Conservation (phyloP, 2,113 vertebrate genomes). For the Campylorhamphus procurvoides region DNA sequence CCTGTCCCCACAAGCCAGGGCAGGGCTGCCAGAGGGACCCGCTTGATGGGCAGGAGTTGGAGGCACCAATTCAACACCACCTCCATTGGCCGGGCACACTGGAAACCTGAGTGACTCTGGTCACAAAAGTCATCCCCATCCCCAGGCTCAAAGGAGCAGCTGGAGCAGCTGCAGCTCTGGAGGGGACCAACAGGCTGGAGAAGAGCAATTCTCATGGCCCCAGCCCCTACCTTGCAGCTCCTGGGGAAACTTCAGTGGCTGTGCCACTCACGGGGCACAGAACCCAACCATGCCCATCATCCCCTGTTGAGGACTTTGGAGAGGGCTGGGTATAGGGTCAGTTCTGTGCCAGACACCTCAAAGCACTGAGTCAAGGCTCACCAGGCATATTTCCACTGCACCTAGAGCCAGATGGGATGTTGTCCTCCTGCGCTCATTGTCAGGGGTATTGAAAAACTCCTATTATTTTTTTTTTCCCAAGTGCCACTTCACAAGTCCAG, state of each 20-base stretch:
- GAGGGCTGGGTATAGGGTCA: background rate
- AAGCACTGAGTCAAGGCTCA: background rate
- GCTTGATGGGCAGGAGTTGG: fast-evolving
- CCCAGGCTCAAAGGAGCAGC: background rate
- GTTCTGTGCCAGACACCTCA: background rate
- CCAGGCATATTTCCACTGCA: background rate
- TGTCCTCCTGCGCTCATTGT: background rate
- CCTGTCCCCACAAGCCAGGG: background rate
- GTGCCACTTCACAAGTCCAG: background rate
- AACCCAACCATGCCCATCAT: background rate
- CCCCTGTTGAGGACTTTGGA: background rate
- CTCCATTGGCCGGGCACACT: background rate
- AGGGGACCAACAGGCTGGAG: background rate
- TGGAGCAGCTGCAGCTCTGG: background rate
- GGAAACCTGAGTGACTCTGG: background rate
- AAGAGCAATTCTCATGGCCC: background rate
- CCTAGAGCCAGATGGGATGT: background rate
- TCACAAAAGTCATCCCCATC: background rate
- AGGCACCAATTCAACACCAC: background rate
- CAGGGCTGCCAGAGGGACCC: background rate
- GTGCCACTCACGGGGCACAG: background rate
- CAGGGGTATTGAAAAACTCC: background rate
- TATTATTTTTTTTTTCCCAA: background rate
- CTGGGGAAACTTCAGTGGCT: background rate
- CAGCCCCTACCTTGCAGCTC: background rate